phyloP scores from a whole-genome alignment of 2,113 vertebrate genomes.

The Ictalurus punctatus region DNA sequence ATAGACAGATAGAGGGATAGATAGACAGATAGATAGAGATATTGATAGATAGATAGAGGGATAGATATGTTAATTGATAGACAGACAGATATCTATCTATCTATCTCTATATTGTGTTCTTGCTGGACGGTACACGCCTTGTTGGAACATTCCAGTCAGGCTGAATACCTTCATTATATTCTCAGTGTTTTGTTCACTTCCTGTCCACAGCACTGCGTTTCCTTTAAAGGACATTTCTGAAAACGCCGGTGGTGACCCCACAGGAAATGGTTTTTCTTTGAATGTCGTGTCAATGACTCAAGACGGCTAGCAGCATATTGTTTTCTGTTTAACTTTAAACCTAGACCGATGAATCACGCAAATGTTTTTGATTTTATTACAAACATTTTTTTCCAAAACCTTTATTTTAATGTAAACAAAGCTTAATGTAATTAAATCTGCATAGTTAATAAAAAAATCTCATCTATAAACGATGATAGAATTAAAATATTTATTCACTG shows the following conservation, averaged over 20 bases:
- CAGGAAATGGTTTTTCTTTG: neutral
- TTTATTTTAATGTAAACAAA: neutral
- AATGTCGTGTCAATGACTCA: neutral
- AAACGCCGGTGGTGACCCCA: neutral
- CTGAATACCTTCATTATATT: neutral
- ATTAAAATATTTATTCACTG: neutral
- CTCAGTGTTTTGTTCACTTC: neutral
- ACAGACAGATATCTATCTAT: too few relatives aligned
- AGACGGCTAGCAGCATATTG: neutral
- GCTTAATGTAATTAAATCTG: neutral
- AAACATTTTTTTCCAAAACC: neutral
- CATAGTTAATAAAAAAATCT: neutral
- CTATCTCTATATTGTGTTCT: neutral
- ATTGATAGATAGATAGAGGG: too few relatives aligned
- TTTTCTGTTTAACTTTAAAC: neutral
- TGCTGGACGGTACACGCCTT: neutral
- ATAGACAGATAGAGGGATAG: too few relatives aligned
- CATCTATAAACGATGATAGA: too few relatives aligned
- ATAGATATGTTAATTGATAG: too few relatives aligned
- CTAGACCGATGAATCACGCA: too few relatives aligned
- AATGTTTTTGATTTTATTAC: too few relatives aligned
- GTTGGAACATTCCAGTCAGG: neutral
- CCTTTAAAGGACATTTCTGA: slow-evolving; percentile 2
- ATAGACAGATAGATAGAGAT: too few relatives aligned
- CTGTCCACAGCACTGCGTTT: neutral